Percentiles rank a stretch among this genome's conserved stretches.
Evolutionary conservation across 2,797 vertebrate genomes (phyloP).

Genomic region (Hemibagrus guttatus): DNA sequence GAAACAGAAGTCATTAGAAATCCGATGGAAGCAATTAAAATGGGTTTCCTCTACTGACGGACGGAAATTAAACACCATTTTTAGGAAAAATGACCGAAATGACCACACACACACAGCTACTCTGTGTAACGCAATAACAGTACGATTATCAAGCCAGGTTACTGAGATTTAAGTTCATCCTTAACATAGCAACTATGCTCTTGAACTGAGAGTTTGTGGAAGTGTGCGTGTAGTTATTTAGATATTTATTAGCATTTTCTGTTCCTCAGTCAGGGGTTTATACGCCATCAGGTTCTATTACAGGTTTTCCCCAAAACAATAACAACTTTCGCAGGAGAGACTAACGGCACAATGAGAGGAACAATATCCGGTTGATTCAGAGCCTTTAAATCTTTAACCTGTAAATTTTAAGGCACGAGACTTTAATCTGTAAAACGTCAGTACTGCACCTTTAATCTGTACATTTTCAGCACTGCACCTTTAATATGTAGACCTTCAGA

Average conservation of each 20-base stretch:
- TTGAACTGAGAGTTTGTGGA: background rate
- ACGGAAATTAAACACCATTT: background rate
- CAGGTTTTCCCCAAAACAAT: background rate
- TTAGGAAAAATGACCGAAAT: background rate
- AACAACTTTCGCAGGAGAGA: background rate
- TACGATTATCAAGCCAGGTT: background rate
- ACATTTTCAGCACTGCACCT: background rate
- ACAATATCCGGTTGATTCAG: background rate
- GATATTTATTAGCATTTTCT: background rate
- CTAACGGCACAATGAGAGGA: background rate
- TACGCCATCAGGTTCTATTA: background rate
- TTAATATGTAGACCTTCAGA: background rate
- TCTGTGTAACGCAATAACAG: background rate
- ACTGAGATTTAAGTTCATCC: background rate
- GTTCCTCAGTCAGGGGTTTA: background rate
- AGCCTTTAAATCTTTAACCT: background rate
- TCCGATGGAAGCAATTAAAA: conserved; percentile 1
- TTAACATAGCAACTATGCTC: background rate
- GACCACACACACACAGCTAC: background rate
- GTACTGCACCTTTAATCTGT: background rate
- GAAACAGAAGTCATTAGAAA: background rate
- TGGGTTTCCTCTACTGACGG: background rate
- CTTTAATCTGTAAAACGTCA: background rate
- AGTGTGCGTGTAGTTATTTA: background rate
- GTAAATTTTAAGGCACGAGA: background rate